Percentiles rank a stretch among this genome's conserved stretches.
Conservation (phyloP, 1,140 invertebrate species). For the Helicoverpa zea region DNA sequence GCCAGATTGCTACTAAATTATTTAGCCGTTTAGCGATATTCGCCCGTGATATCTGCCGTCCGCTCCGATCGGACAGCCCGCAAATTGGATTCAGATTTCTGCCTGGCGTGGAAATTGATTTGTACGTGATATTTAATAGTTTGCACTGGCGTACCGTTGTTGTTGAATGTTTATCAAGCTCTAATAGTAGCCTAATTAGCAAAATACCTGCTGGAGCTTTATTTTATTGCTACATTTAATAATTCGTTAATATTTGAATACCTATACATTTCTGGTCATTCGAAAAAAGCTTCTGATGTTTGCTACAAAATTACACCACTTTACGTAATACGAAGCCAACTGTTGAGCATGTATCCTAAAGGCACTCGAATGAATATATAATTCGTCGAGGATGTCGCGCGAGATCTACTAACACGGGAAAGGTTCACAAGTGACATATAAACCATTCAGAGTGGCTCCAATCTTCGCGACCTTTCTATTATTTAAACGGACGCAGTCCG, state of each 20-base stretch:
- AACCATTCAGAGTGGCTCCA: constrained; percentile 82
- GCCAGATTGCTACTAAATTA: constrained; percentile 84
- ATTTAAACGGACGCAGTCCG: constrained; percentile 79
- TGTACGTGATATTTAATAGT: constrained; percentile 81
- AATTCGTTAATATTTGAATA: no score
- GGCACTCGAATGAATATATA: constrained; percentile 80
- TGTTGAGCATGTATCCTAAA: constrained; percentile 64
- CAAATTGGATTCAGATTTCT: constrained; percentile 86
- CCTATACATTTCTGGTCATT: no score
- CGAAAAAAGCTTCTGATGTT: not conserved
- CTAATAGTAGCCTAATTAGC: constrained; percentile 29
- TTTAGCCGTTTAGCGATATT: constrained; percentile 86
- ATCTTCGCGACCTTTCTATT: constrained; percentile 84
- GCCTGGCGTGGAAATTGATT: constrained; percentile 83
- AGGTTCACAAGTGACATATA: constrained; percentile 84
- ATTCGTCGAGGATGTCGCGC: constrained; percentile 72
- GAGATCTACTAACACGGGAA: constrained; percentile 74
- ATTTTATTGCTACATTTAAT: no score
- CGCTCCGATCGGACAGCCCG: constrained; percentile 82
- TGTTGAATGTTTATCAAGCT: constrained; percentile 37
- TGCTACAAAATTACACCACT: not conserved
- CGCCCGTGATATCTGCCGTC: constrained; percentile 78
- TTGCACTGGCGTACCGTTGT: constrained; percentile 40
- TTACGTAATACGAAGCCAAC: constrained; percentile 51
- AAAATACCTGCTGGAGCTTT: constrained; percentile 2